phyloP scores from a whole-genome alignment of 2,888 invertebrate genomes.

The Syritta pipiens region DNA sequence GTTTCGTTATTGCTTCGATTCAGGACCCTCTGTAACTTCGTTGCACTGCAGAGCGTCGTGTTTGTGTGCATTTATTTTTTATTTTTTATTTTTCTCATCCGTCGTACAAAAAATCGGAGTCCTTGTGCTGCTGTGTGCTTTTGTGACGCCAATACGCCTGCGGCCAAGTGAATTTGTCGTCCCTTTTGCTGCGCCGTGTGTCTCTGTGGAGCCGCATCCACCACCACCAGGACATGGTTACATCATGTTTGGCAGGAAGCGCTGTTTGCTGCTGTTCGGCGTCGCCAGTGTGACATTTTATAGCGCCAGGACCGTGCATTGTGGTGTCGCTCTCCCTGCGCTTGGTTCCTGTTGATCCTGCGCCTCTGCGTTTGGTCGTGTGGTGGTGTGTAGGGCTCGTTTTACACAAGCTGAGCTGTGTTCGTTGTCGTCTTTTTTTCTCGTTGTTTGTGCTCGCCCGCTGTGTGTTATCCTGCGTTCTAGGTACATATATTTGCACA shows the following conservation, averaged over 20 bases:
- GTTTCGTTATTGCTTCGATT: slow-evolving; percentile 20
- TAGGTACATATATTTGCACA: slow-evolving; percentile 57
- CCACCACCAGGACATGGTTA: slow-evolving; percentile 13
- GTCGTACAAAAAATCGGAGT: slow-evolving; percentile 46
- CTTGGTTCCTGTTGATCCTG: slow-evolving; percentile 24
- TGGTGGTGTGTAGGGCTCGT: slow-evolving; percentile 40
- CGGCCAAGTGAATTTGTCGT: slow-evolving; percentile 71
- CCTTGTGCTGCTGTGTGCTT: slow-evolving; percentile 66
- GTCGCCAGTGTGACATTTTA: slow-evolving; percentile 69
- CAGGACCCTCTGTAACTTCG: slow-evolving; percentile 6
- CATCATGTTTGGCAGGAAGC: slow-evolving; percentile 54
- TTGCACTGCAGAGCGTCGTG: background rate
- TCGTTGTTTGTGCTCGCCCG: slow-evolving; percentile 8
- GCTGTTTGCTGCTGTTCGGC: slow-evolving; percentile 63
- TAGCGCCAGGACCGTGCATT: slow-evolving; percentile 54
- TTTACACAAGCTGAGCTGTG: slow-evolving; percentile 54
- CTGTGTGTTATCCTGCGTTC: slow-evolving; percentile 37
- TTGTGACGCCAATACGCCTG: slow-evolving; percentile 71
- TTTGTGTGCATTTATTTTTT: background rate
- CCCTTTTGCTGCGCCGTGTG: slow-evolving; percentile 59
- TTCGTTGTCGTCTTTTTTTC: slow-evolving; percentile 43
- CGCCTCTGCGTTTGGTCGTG: slow-evolving; percentile 7
- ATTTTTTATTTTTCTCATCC: slow-evolving; percentile 21
- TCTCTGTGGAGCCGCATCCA: slow-evolving; percentile 43
- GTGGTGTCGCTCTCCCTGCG: slow-evolving; percentile 16